Percentiles rank a stretch among this genome's conserved stretches.
Conservation (phyloP, 1,140 invertebrate species). For the Theocolax elegans region DNA sequence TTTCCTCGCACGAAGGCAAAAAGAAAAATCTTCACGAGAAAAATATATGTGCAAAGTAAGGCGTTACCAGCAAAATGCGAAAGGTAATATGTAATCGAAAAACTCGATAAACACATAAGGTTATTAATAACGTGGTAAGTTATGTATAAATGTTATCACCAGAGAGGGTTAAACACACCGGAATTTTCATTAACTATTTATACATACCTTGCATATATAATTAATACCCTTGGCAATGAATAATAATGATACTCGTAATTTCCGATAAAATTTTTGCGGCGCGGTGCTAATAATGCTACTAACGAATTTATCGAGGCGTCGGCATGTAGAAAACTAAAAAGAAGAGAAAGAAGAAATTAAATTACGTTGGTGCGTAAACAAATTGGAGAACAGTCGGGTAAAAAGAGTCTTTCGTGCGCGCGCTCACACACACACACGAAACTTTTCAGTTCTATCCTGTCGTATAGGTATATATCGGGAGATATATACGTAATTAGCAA, state of each 20-base stretch:
- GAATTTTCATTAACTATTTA: no score
- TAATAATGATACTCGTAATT: conserved; percentile 16
- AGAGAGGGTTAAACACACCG: no score
- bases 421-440: not conserved
- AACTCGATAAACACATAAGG: not conserved
- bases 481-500: not conserved
- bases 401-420: not conserved
- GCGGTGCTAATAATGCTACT: not conserved
- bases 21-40: no score
- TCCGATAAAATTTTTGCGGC: not conserved
- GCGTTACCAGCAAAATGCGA: no score
- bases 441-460: conserved; percentile 29
- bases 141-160: no score
- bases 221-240: conserved; percentile 14
- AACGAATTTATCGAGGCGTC: conserved; percentile 15
- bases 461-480: not conserved
- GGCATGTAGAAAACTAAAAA: not conserved
- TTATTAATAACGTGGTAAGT: not conserved
- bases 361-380: conserved; percentile 25
- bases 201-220: not conserved
- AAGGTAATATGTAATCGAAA: no score
- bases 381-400: conserved; percentile 10
- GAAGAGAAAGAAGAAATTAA: conserved; percentile 16
- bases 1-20: no score
- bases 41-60: no score